Conservation (phyloP, 2,797 vertebrate species). For the Ceryle rudis region DNA sequence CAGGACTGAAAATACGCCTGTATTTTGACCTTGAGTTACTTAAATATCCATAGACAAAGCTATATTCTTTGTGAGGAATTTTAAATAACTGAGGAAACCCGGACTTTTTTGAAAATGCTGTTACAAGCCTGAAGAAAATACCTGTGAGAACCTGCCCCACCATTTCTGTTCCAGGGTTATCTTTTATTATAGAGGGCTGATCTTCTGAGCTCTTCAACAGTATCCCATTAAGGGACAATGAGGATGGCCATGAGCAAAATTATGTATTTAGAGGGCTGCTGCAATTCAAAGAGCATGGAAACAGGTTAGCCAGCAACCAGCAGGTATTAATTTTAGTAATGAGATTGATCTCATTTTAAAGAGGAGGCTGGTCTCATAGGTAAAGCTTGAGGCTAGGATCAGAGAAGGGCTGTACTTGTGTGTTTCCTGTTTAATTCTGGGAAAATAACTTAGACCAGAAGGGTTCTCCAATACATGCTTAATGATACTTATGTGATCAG, state of each 20-base stretch:
- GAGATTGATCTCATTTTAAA: constrained; percentile 32
- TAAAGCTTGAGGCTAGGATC: background rate
- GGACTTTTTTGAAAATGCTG: background rate
- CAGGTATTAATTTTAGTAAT: constrained; percentile 39
- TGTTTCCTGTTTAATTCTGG: background rate
- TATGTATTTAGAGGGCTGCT: background rate
- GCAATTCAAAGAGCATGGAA: background rate
- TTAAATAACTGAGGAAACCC: background rate
- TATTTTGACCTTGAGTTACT: background rate
- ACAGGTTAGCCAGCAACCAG: background rate
- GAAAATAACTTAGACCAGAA: background rate
- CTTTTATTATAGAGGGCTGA: background rate
- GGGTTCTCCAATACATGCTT: background rate
- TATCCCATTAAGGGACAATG: background rate
- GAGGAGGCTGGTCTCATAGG: background rate
- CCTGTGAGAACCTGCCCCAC: background rate
- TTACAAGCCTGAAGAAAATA: background rate
- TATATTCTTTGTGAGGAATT: background rate
- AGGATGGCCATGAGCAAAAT: background rate
- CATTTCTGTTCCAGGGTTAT: background rate
- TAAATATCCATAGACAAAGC: background rate
- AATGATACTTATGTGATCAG: background rate
- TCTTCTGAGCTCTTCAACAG: background rate
- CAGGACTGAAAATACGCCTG: background rate
- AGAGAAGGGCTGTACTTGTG: background rate